Evolutionary conservation across 2,888 invertebrate species (phyloP), one percentile per base, ranked within the genome.

Genomic region (Noctua janthina): DNA sequence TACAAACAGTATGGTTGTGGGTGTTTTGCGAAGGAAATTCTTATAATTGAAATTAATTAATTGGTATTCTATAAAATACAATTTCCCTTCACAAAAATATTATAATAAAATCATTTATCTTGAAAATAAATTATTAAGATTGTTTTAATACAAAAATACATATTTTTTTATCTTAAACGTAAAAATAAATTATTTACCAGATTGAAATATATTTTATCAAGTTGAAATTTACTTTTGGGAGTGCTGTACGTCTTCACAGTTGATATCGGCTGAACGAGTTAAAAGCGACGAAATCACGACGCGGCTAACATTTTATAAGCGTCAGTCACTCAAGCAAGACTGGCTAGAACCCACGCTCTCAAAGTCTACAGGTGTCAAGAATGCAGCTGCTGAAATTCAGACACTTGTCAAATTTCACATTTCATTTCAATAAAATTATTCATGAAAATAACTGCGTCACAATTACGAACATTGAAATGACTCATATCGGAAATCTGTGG

Each of bases 361-460:
- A 62, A 67, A 82, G 76, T 81, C 64, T 80, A 90, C 89, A 90
- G 88, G 89, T 90, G 90, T 89, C 88, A 87, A 23, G 20, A 68
- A 80, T 78, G 80, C 84, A 88, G 82, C 75, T 85, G 82, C 74
- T 59, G 59, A 67, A 73, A 81, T 62, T 74, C 72, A 78, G 68
- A 64, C 43, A 75, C 56, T 67, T 71, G 67, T 75, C 79, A 72
- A 81, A 81, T 83, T 72, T 59, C 10, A 73, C 7, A 74, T 80
- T 79, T 78, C 68, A 70, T 76, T 17, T 66, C 3, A 72, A 43
- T 56, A 49, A 66, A 77, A 43, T 84, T 66, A 76, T 59, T 66
- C 35, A 56, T 62, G 67, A 56, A 73, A 79, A 70, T 59, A 49
- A 51, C 15, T 49, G 59, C 39, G 43, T 67, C 75, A 66, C 49